phyloP scores from a whole-genome alignment of 2,797 vertebrate genomes.

The Myotis pilosus region DNA sequence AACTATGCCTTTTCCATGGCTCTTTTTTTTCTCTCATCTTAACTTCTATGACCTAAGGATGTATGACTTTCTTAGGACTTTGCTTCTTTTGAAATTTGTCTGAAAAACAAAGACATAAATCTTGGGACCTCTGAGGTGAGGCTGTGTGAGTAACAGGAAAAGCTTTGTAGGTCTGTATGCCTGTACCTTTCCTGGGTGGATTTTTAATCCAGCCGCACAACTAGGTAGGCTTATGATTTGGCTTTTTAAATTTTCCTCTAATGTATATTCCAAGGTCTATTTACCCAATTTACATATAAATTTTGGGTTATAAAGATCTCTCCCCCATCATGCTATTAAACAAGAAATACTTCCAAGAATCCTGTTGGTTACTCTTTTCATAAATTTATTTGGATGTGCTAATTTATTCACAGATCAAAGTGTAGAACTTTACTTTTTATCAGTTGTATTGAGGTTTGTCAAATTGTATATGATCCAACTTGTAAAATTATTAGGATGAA shows the following conservation, averaged over 20 bases:
- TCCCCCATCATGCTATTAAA: not conserved
- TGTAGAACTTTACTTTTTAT: conserved; percentile 20
- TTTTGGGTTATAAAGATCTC: conserved; percentile 26
- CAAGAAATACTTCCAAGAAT: conserved; percentile 34
- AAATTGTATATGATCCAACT: not conserved
- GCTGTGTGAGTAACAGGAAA: conserved; percentile 8
- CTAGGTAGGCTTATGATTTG: conserved; percentile 9
- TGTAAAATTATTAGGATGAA: conserved; percentile 39
- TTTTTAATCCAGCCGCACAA: not conserved
- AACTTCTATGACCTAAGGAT: not conserved
- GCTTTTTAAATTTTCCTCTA: conserved; percentile 31
- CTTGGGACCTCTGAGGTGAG: not conserved
- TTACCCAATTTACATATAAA: not conserved
- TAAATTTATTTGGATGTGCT: conserved; percentile 3
- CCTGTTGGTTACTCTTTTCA: conserved; percentile 24
- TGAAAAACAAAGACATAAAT: conserved; percentile 47
- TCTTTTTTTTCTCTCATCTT: not conserved
- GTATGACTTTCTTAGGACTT: conserved; percentile 25
- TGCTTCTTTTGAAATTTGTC: conserved; percentile 33
- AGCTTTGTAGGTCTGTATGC: not conserved
- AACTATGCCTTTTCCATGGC: not conserved
- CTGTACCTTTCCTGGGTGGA: not conserved
- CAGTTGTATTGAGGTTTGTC: not conserved
- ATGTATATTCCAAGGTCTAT: not conserved
- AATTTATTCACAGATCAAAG: conserved; percentile 11